phyloP scores from a whole-genome alignment of 2,888 invertebrate species.

The Meta bourneti region DNA sequence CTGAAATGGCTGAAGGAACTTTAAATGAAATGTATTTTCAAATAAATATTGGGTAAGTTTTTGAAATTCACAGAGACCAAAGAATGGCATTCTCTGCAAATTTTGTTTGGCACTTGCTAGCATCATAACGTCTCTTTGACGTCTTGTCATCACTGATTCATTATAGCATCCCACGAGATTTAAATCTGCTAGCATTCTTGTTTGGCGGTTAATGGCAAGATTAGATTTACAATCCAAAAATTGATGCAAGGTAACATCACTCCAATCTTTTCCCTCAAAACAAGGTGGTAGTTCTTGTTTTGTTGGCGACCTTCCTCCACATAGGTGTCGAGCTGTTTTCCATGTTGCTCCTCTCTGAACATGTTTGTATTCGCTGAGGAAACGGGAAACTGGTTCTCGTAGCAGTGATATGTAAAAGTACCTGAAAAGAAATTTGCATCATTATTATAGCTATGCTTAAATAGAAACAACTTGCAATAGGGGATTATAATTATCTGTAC shows the following conservation, averaged over 20 bases:
- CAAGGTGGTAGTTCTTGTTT: conserved; percentile 89
- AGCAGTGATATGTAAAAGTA: conserved; percentile 98
- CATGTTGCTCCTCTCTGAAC: conserved; percentile 98
- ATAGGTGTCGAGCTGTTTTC: conserved; percentile 88
- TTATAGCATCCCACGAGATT: conserved; percentile 98
- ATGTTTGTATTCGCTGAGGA: conserved; percentile 97
- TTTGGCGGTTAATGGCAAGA: conserved; percentile 96
- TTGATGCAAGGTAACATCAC: conserved; percentile 92
- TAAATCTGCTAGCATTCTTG: conserved; percentile 97
- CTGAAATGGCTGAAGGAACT: conserved; percentile 91
- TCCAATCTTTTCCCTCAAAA: conserved; percentile 87
- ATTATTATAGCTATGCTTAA: background rate
- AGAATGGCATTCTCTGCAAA: conserved; percentile 96
- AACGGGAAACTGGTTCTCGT: conserved; percentile 95
- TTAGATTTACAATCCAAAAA: conserved; percentile 95
- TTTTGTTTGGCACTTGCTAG: conserved; percentile 97
- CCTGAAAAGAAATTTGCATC: conserved; percentile 80
- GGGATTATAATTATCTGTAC: background rate
- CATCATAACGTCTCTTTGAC: conserved; percentile 91
- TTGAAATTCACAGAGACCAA: conserved; percentile 97
- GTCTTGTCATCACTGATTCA: conserved; percentile 82
- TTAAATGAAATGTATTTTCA: conserved; percentile 94
- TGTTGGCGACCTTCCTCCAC: conserved; percentile 87
- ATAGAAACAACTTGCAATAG: too few relatives aligned
- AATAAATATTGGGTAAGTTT: conserved; percentile 89